Conservation (phyloP, 1,140 invertebrate species). For the Meloidogyne hapla region DNA sequence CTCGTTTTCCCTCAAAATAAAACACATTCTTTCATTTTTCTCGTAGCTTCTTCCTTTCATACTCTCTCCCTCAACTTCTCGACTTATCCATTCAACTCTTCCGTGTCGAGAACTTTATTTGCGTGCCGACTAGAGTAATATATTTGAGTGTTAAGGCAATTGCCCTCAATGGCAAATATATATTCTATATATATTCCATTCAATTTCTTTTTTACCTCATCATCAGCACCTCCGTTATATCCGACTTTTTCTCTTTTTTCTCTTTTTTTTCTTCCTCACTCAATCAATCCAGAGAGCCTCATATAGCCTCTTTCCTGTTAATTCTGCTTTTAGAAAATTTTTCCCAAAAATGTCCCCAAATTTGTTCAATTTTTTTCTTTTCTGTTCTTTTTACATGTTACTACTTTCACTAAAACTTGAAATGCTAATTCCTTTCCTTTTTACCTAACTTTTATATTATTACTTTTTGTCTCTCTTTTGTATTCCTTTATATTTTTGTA, state of each 20-base stretch:
- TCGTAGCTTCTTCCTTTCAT: not conserved
- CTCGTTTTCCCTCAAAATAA: not conserved
- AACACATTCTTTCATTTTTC: not conserved
- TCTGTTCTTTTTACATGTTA: not conserved
- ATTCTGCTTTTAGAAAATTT: not conserved
- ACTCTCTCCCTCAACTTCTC: not conserved
- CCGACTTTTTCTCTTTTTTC: not conserved
- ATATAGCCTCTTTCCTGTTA: not conserved
- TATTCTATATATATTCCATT: constrained; percentile 1
- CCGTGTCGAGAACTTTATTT: not conserved
- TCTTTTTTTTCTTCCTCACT: constrained; percentile 13
- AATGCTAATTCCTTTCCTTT: not conserved
- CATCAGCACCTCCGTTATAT: constrained; percentile 5
- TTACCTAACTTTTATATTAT: not conserved
- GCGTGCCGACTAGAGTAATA: not conserved
- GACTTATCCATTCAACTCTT: not conserved
- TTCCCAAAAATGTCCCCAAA: constrained; percentile 2
- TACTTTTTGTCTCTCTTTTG: not conserved
- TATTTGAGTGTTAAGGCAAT: not conserved
- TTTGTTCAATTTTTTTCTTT: constrained; percentile 1
- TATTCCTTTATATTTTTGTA: too few species aligned
- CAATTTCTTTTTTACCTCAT: not conserved
- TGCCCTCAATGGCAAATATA: constrained; percentile 3
- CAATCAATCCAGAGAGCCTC: not conserved
- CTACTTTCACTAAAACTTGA: not conserved